Base-by-base conservation (phyloP, 1,140 invertebrate genomes). In the Brachionus calyciflorus region DNA sequence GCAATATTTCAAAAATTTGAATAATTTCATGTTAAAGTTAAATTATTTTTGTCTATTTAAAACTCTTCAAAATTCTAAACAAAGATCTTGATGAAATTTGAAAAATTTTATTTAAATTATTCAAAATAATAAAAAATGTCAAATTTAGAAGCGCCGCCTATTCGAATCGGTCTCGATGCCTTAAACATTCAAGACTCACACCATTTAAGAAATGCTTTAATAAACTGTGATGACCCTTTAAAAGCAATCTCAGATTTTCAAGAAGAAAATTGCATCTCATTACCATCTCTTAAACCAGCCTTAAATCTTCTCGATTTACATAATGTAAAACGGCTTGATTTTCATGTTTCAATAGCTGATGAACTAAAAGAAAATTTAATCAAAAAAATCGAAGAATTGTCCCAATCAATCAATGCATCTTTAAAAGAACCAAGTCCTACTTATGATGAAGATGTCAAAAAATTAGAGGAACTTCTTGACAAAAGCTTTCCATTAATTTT, bases 191-290 rank as follows among this genome's bases (percentile, higher is more conserved):
- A 93, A 10, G 95, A 94, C 0, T 91, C 93, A 81, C 89, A 89
- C 44, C 93, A 90, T 83, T 86, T 98, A 10, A 88, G 92, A 77
- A 93, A 97, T 83, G 91, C 94, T 51, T 86, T 98, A 2, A 96
- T 94, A 24, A 96, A 93, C 81, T 97, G 94, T 83, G 93, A 93
- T 0, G 94, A 98, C 87, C 94, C 94, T 14, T 82, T 97, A 2
- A 94, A 93, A 87, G 93, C 94, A 46, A 97, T 97, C 79, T 93
- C 96, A 87, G 93, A 96, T 86, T 98, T 98, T 88, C 95, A 98
- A 78, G 80, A 81, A 51, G 91, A 94, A 84, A 96, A 96, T 89
- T 93, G 94, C 46, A 94, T 98, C 79, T 84, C 96, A 41, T 84
- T 98, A 41, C 94, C 94, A 0, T 96, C 94, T 0, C 84, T 98